A percentile compares a stretch with the other conserved stretches of the same genome.
Conservation (phyloP, 1,140 invertebrate genomes). For the Drosophila grimshawi region DNA sequence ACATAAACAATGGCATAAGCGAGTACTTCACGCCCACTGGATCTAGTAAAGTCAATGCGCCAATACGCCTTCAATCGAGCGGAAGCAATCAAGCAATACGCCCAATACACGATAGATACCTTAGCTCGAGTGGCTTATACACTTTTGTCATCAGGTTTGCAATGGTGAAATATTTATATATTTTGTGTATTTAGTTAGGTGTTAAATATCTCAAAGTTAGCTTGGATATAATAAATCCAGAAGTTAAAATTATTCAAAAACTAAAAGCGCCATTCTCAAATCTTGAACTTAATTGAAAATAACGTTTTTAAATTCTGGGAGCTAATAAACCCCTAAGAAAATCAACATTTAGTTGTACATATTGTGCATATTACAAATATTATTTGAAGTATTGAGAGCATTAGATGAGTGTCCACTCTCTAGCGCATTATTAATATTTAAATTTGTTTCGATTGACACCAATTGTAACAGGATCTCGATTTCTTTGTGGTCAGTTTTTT, state of each 20-base stretch:
- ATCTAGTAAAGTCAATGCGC: slow-evolving; percentile 33
- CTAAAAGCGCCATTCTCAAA: too few relatives aligned
- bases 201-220: too few relatives aligned
- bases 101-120: not conserved
- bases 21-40: slow-evolving; percentile 52
- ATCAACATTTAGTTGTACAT: too few relatives aligned
- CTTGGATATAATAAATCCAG: too few relatives aligned
- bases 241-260: too few relatives aligned
- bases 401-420: not conserved
- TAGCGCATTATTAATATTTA: not conserved
- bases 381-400: not conserved
- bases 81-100: slow-evolving; percentile 41
- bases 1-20: slow-evolving; percentile 45
- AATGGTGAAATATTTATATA: too few relatives aligned
- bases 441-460: slow-evolving; percentile 21
- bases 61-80: slow-evolving; percentile 61
- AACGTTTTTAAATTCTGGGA: too few relatives aligned
- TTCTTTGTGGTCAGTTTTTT: slow-evolving; percentile 17
- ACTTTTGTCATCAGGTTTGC: not conserved
- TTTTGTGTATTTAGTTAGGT: too few relatives aligned
- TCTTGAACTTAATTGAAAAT: too few relatives aligned
- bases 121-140: not conserved
- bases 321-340: too few relatives aligned
- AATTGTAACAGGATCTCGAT: slow-evolving; percentile 51
- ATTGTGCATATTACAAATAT: too few relatives aligned